phyloP scores from a whole-genome alignment of 2,888 invertebrate species.

The Mythimna loreyi region DNA sequence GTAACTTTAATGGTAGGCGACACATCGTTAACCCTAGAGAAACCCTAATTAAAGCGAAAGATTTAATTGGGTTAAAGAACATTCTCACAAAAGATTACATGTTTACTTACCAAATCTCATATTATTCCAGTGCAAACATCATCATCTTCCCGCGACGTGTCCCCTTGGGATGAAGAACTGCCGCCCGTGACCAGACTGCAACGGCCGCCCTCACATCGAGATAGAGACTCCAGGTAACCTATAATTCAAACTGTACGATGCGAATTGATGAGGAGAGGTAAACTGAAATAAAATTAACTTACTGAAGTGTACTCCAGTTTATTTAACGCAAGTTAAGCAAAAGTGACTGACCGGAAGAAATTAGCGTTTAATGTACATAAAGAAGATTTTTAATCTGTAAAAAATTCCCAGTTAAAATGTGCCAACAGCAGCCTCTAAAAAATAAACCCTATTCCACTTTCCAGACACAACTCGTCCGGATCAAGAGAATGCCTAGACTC shows the following conservation, averaged over 20 bases:
- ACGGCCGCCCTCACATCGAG: slow-evolving; percentile 78
- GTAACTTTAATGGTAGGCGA: too few relatives aligned
- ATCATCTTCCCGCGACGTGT: slow-evolving; percentile 94
- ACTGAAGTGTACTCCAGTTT: too few relatives aligned
- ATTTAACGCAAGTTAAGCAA: too few relatives aligned
- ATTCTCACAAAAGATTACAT: background rate
- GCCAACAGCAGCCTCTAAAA: background rate
- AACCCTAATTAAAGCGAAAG: too few relatives aligned
- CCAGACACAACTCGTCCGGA: slow-evolving; percentile 87
- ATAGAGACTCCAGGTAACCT: slow-evolving; percentile 79
- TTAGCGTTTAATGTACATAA: too few relatives aligned
- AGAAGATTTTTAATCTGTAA: too few relatives aligned
- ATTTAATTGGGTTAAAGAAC: too few relatives aligned
- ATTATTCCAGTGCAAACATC: slow-evolving; percentile 91
- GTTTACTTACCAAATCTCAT: background rate
- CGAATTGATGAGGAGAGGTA: too few relatives aligned
- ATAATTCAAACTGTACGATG: too few relatives aligned
- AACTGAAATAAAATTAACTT: too few relatives aligned
- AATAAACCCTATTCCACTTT: slow-evolving; percentile 19
- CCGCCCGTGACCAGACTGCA: slow-evolving; percentile 81
- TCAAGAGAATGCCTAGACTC: slow-evolving; percentile 88
- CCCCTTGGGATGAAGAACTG: slow-evolving; percentile 95
- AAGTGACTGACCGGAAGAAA: too few relatives aligned
- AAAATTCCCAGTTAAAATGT: background rate
- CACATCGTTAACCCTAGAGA: too few relatives aligned